These are phyloP conservation scores for Okamejei kenojei DNA, from an alignment of 2,797 vertebrate genomes.

Conservation along the genomic window DNA sequence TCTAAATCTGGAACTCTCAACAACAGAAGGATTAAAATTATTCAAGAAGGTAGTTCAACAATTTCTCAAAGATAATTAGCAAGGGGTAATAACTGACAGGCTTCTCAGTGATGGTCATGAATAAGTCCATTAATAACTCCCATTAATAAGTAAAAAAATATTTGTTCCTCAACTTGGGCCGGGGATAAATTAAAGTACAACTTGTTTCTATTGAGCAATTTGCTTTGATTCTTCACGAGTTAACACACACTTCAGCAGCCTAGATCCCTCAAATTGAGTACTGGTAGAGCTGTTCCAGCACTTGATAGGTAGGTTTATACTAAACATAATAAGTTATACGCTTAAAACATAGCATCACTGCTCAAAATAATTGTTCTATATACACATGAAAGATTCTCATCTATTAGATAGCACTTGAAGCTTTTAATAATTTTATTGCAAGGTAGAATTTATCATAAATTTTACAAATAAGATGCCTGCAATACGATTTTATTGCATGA, in stretches of 20 bases:
- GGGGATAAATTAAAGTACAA: background rate
- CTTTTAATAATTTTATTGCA: constrained; percentile 35
- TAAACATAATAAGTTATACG: background rate
- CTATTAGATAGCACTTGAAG: constrained; percentile 11
- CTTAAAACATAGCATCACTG: background rate
- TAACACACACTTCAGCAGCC: background rate
- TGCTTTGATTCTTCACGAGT: background rate
- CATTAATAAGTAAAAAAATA: too few species aligned
- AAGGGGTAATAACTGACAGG: too few species aligned
- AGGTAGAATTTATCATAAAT: constrained; percentile 28
- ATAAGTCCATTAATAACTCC: too few species aligned
- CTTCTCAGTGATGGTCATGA: too few species aligned
- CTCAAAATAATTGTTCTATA: background rate
- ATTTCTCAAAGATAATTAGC: too few species aligned
- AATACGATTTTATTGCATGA: constrained; percentile 37
- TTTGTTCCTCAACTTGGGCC: too few species aligned
- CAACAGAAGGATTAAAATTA: too few species aligned
- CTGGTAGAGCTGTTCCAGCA: background rate
- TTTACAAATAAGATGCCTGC: constrained; percentile 32
- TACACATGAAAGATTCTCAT: constrained; percentile 24
- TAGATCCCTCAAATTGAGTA: background rate
- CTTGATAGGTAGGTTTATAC: background rate
- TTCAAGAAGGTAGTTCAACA: too few species aligned
- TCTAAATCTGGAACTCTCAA: too few species aligned
- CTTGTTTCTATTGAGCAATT: background rate